Conservation (phyloP, 2,113 vertebrate species). For the Setophaga petechia region DNA sequence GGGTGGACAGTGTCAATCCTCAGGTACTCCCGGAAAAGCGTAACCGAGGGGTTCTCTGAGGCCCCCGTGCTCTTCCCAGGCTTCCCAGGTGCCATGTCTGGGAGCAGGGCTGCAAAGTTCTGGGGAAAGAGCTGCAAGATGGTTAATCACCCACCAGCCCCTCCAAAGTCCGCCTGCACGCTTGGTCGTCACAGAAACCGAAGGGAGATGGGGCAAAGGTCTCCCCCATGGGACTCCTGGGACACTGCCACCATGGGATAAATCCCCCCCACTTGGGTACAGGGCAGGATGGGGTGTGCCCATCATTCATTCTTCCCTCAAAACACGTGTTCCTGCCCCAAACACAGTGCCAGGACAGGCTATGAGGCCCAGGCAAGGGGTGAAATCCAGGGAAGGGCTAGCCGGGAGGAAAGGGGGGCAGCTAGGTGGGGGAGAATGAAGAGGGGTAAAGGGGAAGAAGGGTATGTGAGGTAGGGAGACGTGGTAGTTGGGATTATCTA, state of each 20-base stretch:
- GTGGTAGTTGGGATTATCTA: not conserved
- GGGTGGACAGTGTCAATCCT: constrained; percentile 89
- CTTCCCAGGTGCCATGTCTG: constrained; percentile 41
- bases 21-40: constrained; percentile 90
- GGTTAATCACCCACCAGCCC: constrained; percentile 24
- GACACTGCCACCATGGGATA: not conserved
- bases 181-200: not conserved
- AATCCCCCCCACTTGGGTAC: not conserved
- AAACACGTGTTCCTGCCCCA: not conserved
- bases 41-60: constrained; percentile 84
- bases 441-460: not conserved
- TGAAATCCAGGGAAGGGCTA: not conserved
- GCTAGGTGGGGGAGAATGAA: not conserved
- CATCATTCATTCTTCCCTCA: not conserved
- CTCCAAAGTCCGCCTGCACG: constrained; percentile 10
- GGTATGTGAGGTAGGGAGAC: not conserved
- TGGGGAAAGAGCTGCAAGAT: not conserved
- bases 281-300: not conserved
- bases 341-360: not conserved
- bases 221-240: not conserved
- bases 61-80: not conserved
- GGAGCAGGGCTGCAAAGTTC: not conserved
- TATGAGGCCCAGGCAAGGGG: not conserved
- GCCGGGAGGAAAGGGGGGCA: not conserved
- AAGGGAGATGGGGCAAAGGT: constrained; percentile 11